phyloP scores from a whole-genome alignment of 2,797 vertebrate species.

The Centropyge bicolor region DNA sequence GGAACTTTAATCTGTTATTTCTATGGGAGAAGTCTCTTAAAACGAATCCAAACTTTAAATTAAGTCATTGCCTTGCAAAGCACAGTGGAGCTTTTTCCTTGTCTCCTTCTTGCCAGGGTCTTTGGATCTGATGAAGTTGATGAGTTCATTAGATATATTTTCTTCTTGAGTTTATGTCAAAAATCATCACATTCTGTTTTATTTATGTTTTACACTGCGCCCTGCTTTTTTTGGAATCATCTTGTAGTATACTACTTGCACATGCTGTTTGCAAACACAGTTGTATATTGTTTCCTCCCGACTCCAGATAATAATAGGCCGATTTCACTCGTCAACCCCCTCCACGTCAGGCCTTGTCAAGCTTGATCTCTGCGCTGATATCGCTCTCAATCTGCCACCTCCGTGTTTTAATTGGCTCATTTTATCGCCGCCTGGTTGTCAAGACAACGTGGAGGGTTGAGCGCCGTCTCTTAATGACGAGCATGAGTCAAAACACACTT shows the following conservation, averaged over 20 bases:
- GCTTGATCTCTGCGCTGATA: constrained; percentile 54
- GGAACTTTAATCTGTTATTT: background rate
- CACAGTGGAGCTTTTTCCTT: background rate
- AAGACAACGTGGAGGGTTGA: constrained; percentile 71
- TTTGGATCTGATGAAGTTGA: background rate
- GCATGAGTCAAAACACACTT: constrained; percentile 68
- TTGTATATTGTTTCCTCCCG: constrained; percentile 32
- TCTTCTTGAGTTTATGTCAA: no score
- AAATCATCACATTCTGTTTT: no score
- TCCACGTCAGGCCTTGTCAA: constrained; percentile 57
- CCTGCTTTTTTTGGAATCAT: no score
- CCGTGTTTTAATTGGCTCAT: constrained; percentile 71
- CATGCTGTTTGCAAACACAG: constrained; percentile 50
- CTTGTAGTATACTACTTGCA: no score
- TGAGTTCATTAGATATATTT: no score
- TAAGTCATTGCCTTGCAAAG: background rate
- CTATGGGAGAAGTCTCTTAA: background rate
- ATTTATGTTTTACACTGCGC: no score
- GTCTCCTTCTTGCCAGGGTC: background rate
- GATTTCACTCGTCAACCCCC: constrained; percentile 32
- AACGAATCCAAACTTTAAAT: background rate
- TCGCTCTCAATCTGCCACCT: constrained; percentile 62
- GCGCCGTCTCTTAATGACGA: constrained; percentile 66
- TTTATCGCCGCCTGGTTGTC: constrained; percentile 68
- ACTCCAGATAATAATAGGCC: constrained; percentile 61